Conservation (phyloP, 2,888 invertebrate species). For the Tryphoninae sp. region DNA sequence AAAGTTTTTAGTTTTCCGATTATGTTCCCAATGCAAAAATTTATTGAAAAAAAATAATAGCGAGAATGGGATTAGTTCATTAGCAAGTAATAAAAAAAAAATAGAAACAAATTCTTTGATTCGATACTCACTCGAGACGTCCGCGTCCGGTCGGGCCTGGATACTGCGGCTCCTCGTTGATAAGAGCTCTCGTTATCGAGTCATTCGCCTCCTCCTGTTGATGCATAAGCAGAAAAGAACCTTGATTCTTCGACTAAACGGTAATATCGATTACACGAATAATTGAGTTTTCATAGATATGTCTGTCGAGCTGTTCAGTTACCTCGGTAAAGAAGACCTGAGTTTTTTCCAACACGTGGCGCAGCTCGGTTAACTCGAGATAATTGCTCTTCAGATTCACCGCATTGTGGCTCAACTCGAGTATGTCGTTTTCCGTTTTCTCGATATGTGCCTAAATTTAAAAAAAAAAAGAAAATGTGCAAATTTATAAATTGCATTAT, state of each 20-base stretch:
- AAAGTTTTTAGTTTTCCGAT: background rate
- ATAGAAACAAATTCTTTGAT: background rate
- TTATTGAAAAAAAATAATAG: background rate
- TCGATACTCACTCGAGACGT: constrained; percentile 80
- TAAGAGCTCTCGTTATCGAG: constrained; percentile 83
- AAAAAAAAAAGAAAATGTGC: constrained; percentile 7
- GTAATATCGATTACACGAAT: constrained; percentile 75
- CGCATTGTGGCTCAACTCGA: constrained; percentile 96
- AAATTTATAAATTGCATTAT: background rate
- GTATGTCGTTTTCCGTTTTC: constrained; percentile 96
- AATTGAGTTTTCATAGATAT: constrained; percentile 63
- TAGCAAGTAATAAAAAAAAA: background rate
- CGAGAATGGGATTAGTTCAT: background rate
- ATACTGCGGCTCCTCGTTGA: constrained; percentile 81
- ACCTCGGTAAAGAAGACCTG: constrained; percentile 93
- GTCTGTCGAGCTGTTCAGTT: constrained; percentile 68
- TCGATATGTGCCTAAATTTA: constrained; percentile 90
- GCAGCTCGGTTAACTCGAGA: constrained; percentile 94
- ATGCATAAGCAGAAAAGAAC: constrained; percentile 78
- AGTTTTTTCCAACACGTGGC: constrained; percentile 95
- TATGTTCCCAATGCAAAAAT: background rate
- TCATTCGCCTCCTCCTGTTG: constrained; percentile 87
- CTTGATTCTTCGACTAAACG: constrained; percentile 79
- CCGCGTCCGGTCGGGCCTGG: constrained; percentile 75
- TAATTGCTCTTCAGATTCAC: constrained; percentile 95